Base-by-base conservation (phyloP, 1,140 invertebrate genomes). In the Eueides isabella region DNA sequence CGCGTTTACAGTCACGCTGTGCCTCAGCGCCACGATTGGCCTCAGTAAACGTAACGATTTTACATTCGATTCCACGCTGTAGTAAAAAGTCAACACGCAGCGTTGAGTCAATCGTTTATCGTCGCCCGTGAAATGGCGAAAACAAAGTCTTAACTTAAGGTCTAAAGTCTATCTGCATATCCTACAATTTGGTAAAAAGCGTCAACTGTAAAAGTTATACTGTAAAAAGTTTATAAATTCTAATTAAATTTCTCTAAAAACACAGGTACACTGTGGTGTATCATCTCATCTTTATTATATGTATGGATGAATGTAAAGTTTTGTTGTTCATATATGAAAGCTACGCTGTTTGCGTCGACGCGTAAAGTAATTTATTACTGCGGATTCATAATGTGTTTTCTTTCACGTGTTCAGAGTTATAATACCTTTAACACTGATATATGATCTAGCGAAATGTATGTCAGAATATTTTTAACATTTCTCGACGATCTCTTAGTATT, bases 351-450 rank as follows among this genome's bases (percentile, higher is more conserved):
- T 62, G 61, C 28, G 61, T 62, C 61, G 61, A 62, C 61, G 14
- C 61, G 61, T 62, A 62, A 62, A 30, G 61, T 62, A 62, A 62
- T 62, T 62, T 62, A 62, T 62, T 62, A 62, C 61, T 62, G 61
- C 61, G 61, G 61, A 30, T 62, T 62, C 61, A 62, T 62, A 62
- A 62, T 62, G 28, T 30, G 61, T 62, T 62, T 62, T 62, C 61
- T 62, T 62, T 62, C 61, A 6, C 29, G 61, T 30, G 16, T 62
- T 62, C 29, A 14, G 61, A 62, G 28, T 62, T 62, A 62, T 62
- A 62, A 62, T 62, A 62, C 61, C 29, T 62, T 62, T 62, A 62
- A 62, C 61, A 62, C 29, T 62, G 61, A 62, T 62, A 62, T 62
- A 62, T 62, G 61, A 62, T 62, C 28, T 62, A 29, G 29, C 28